Conservation (phyloP, 1,140 invertebrate species). For the Drosophila pectinifera region DNA sequence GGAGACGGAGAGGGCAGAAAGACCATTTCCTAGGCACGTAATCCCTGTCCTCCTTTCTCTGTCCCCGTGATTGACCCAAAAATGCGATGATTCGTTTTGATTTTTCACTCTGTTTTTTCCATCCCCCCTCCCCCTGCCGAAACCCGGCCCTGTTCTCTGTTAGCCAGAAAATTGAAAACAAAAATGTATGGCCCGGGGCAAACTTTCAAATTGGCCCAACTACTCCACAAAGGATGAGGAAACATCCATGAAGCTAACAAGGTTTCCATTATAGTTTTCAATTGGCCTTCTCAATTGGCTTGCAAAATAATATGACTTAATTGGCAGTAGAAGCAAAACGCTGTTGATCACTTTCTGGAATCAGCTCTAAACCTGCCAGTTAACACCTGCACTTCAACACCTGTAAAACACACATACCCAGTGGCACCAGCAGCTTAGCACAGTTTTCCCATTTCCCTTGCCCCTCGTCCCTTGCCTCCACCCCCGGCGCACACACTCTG, state of each 20-base stretch:
- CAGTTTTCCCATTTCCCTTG: conserved; percentile 33
- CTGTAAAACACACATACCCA: conserved; percentile 11
- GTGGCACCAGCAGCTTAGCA: conserved; percentile 32
- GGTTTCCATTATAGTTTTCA: conserved; percentile 6
- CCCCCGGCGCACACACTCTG: not conserved
- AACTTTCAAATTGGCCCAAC: conserved; percentile 47
- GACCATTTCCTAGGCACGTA: conserved; percentile 64
- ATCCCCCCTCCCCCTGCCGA: not conserved
- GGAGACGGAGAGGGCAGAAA: conserved; percentile 1
- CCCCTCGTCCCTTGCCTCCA: not conserved
- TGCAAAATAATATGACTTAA: conserved; percentile 22
- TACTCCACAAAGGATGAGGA: conserved; percentile 33
- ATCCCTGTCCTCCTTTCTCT: conserved; percentile 48
- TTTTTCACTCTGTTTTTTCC: conserved; percentile 57
- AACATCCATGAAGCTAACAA: conserved; percentile 4
- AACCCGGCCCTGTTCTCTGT: not conserved
- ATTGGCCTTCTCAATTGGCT: conserved; percentile 7
- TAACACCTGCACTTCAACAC: conserved; percentile 69
- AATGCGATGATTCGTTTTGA: conserved; percentile 79
- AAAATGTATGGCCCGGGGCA: conserved; percentile 57
- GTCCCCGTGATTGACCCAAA: conserved; percentile 75
- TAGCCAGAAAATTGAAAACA: conserved; percentile 67
- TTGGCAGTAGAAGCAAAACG: conserved; percentile 17
- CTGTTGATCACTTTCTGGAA: conserved; percentile 27
- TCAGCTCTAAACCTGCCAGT: conserved; percentile 50